phyloP scores from a whole-genome alignment of 2,888 invertebrate species.

The Loripinus fragilis region DNA sequence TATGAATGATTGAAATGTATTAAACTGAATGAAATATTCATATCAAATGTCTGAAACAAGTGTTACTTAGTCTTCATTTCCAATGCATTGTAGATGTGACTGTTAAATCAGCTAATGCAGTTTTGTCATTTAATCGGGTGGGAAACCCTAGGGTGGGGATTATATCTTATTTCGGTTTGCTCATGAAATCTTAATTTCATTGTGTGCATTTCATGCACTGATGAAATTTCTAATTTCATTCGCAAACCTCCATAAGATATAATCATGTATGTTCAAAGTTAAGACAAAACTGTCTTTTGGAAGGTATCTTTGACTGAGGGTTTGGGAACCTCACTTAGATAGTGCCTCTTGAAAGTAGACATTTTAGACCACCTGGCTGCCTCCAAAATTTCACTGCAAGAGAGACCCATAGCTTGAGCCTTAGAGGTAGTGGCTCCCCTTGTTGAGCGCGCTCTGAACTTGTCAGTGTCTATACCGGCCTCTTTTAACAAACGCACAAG shows the following conservation, averaged over 20 bases:
- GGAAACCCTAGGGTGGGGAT: not conserved
- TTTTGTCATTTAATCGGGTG: too few species aligned
- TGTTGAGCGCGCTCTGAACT: conserved; percentile 18
- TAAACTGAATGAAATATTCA: too few species aligned
- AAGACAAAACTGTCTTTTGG: not conserved
- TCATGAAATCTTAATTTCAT: conserved; percentile 1
- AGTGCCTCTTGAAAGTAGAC: not conserved
- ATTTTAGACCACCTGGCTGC: not conserved
- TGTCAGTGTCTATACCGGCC: conserved; percentile 6
- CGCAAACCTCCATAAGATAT: not conserved
- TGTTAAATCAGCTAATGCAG: too few species aligned
- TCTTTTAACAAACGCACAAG: not conserved
- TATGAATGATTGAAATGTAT: too few species aligned
- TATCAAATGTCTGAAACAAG: too few species aligned
- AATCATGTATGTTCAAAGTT: not conserved
- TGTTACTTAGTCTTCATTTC: too few species aligned
- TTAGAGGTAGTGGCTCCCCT: conserved; percentile 19
- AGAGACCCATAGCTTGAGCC: not conserved
- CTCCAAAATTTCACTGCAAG: not conserved
- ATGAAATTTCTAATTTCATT: not conserved
- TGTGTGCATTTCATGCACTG: not conserved
- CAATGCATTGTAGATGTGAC: too few species aligned
- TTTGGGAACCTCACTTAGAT: not conserved
- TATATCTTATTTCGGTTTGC: not conserved
- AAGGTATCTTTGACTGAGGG: not conserved